Conservation (phyloP, 1,140 invertebrate species). For the Papilio dardanus region DNA sequence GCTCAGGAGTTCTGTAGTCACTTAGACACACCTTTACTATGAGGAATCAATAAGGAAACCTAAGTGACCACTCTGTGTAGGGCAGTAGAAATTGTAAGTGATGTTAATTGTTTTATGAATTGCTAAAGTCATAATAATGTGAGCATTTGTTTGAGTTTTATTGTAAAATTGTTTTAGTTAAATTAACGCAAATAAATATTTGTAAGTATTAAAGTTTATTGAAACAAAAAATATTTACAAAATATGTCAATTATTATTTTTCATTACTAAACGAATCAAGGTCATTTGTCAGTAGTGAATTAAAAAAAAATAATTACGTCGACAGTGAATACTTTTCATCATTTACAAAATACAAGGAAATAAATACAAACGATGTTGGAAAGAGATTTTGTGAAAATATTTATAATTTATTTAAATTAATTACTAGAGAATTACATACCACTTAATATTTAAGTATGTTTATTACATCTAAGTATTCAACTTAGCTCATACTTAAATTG, state of each 20-base stretch:
- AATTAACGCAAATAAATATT: conserved; percentile 29
- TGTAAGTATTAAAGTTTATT: conserved; percentile 44
- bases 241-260: neutral
- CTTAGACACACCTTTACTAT: too few relatives aligned
- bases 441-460: neutral
- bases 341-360: neutral
- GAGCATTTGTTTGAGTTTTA: neutral
- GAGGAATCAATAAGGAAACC: neutral
- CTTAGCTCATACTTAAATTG: neutral
- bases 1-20: too few relatives aligned
- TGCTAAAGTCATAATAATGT: neutral
- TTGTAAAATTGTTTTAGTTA: conserved; percentile 12
- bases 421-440: neutral
- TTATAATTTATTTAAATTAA: neutral
- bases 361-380: neutral
- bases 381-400: neutral
- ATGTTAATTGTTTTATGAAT: neutral
- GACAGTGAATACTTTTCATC: neutral
- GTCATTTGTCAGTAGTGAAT: conserved; percentile 2
- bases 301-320: neutral
- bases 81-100: neutral
- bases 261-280: neutral
- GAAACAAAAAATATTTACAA: conserved; percentile 26
- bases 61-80: neutral
- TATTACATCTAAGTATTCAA: neutral